A percentile compares a stretch with the other conserved stretches of the same genome.
Conservation (phyloP, 1,140 invertebrate species). For the Pentalonia nigronervosa region DNA sequence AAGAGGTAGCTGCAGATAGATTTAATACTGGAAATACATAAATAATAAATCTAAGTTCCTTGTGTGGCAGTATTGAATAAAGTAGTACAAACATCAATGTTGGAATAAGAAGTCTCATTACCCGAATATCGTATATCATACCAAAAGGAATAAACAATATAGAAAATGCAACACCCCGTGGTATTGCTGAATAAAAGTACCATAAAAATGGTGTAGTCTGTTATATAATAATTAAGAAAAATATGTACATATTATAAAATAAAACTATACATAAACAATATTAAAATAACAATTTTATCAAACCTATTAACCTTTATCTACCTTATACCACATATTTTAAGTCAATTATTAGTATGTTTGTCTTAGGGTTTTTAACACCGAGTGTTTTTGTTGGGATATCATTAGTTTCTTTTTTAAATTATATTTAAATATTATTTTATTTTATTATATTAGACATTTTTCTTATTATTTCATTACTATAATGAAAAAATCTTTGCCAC, state of each 20-base stretch:
- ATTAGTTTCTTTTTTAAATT: no score
- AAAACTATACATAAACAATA: not conserved
- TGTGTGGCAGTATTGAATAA: slow-evolving; percentile 96
- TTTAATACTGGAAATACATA: slow-evolving; percentile 96
- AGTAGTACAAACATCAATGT: slow-evolving; percentile 84
- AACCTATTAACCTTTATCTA: no score
- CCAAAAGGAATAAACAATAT: slow-evolving; percentile 84
- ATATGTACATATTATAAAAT: not conserved
- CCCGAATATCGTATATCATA: slow-evolving; percentile 75
- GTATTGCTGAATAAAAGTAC: slow-evolving; percentile 98
- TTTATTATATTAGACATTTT: no score
- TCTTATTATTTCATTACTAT: no score
- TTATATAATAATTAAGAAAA: slow-evolving; percentile 56
- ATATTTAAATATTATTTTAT: no score
- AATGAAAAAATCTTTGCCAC: no score
- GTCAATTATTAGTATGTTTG: no score
- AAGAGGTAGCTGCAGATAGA: slow-evolving; percentile 84
- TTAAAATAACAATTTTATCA: not conserved
- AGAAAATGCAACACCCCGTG: slow-evolving; percentile 84
- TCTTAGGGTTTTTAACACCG: no score
- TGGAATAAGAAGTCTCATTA: slow-evolving; percentile 75
- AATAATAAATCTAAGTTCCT: slow-evolving; percentile 97
- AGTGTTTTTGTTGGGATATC: no score
- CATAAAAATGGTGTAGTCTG: slow-evolving; percentile 94
- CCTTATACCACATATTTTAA: no score